Evolutionary conservation across 1,140 invertebrate species (phyloP).

Genomic region (Octopus bimaculoides): DNA sequence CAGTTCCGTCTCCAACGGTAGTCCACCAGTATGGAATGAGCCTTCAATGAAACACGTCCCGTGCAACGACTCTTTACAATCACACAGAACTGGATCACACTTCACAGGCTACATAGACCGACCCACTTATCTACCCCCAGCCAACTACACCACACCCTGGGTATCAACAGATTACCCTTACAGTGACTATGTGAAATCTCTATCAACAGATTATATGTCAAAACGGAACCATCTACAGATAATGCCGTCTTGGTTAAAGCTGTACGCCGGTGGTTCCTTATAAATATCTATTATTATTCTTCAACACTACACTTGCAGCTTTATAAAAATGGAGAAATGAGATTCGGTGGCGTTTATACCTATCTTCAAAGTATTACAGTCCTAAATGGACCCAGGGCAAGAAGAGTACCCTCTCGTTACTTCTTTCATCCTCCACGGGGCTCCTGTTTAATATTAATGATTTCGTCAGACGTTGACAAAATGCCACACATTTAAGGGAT

Average conservation of each 20-base stretch:
- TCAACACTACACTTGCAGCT: too few relatives aligned
- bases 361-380: too few relatives aligned
- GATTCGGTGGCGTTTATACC: too few relatives aligned
- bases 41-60: not conserved
- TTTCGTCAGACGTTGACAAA: too few relatives aligned
- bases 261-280: not conserved
- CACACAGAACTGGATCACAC: not conserved
- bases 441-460: too few relatives aligned
- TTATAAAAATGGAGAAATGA: too few relatives aligned
- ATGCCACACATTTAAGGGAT: too few relatives aligned
- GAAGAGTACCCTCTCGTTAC: too few relatives aligned
- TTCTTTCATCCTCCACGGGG: too few relatives aligned
- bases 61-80: too few relatives aligned
- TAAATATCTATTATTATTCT: not conserved
- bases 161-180: not conserved
- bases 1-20: not conserved
- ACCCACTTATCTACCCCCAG: not conserved
- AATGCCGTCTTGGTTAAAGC: not conserved
- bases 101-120: not conserved
- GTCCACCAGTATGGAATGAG: not conserved
- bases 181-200: not conserved
- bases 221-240: constrained; percentile 4
- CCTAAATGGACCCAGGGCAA: too few relatives aligned
- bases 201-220: not conserved
- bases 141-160: not conserved